Evolutionary conservation across 2,797 vertebrate species (phyloP).

Genomic region (Cetoscarus ocellatus): DNA sequence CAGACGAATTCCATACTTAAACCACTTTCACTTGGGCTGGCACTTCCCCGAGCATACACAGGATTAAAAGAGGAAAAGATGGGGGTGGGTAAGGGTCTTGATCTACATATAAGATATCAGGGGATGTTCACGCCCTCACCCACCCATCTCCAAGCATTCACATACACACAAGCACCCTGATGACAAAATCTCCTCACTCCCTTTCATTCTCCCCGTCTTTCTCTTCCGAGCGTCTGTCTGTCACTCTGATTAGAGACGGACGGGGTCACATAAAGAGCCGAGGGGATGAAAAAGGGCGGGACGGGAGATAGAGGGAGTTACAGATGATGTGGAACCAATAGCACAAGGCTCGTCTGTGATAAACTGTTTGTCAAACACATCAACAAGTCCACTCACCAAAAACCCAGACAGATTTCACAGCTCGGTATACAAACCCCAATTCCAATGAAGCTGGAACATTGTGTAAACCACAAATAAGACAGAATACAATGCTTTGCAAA

Average conservation of each 20-base stretch:
- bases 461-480: too few relatives aligned
- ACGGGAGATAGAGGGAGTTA: constrained; percentile 71
- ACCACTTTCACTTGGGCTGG: constrained; percentile 20
- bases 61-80: constrained; percentile 23
- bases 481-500: too few relatives aligned
- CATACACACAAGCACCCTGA: constrained; percentile 61
- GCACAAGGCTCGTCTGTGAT: constrained; percentile 73
- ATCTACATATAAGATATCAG: constrained; percentile 53
- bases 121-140: constrained; percentile 55
- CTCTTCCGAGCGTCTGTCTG: constrained; percentile 83
- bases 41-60: constrained; percentile 22
- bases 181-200: constrained; percentile 74
- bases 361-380: constrained; percentile 63
- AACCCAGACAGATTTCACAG: background rate
- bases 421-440: too few relatives aligned
- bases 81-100: constrained; percentile 44
- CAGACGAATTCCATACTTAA: constrained; percentile 4
- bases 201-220: constrained; percentile 79
- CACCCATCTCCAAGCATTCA: constrained; percentile 57
- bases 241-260: constrained; percentile 83
- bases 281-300: constrained; percentile 74
- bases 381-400: constrained; percentile 42
- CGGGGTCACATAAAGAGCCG: constrained; percentile 73
- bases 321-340: constrained; percentile 74
- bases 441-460: too few relatives aligned